phyloP scores from a whole-genome alignment of 2,113 vertebrate genomes.

The Perccottus glenii region DNA sequence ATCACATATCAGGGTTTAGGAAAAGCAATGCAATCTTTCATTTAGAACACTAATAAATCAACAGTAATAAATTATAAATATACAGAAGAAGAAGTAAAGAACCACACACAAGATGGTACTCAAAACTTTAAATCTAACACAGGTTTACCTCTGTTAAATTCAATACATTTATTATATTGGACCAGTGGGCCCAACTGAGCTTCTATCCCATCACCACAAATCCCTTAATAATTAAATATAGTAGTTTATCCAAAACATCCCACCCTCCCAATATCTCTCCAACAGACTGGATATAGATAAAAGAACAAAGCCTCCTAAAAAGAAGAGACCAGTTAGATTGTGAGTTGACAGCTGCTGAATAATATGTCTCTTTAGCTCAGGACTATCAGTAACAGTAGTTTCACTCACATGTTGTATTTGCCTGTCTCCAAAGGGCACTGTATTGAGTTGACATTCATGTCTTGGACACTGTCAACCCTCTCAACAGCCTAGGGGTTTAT shows the following conservation, averaged over 20 bases:
- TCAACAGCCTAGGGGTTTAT: not conserved
- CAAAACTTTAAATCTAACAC: not conserved
- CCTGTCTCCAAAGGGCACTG: not conserved
- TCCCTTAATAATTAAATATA: constrained; percentile 10
- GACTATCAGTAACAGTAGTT: constrained; percentile 1
- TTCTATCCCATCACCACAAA: not conserved
- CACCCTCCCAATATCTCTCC: not conserved
- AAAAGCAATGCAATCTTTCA: not conserved
- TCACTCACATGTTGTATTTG: not conserved
- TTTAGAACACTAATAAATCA: constrained; percentile 1
- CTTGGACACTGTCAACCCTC: constrained; percentile 3
- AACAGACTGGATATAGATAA: not conserved
- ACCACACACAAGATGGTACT: not conserved
- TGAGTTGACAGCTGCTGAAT: constrained; percentile 25
- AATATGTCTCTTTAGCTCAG: constrained; percentile 25
- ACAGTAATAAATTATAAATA: not conserved
- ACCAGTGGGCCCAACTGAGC: constrained; percentile 2
- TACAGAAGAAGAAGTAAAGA: too few species aligned
- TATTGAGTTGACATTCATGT: not conserved
- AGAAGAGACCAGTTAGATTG: constrained; percentile 28
- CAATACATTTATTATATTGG: not conserved
- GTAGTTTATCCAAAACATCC: not conserved
- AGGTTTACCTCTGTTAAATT: not conserved
- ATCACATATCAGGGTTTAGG: constrained; percentile 1
- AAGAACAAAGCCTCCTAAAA: not conserved